Evolutionary conservation across 2,113 vertebrate species (phyloP).

Genomic region (Plecturocebus donacophilus): DNA sequence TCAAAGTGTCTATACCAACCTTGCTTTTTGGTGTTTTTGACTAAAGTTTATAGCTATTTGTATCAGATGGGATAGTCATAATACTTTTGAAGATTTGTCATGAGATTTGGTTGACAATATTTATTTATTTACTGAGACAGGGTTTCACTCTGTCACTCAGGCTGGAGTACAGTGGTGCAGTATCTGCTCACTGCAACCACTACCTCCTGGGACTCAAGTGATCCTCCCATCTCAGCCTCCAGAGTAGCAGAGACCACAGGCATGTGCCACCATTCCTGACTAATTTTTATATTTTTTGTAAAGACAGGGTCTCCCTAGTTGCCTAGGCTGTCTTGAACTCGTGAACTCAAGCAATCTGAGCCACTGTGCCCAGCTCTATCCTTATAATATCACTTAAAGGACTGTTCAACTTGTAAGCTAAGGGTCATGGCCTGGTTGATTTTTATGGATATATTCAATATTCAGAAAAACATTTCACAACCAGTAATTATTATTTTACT

Average conservation of each 20-base stretch:
- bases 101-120: slow-evolving; percentile 12
- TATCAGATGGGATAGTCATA: neutral
- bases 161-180: too few species aligned
- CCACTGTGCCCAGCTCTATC: too few species aligned
- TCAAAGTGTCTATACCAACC: neutral
- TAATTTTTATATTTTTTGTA: too few species aligned
- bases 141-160: too few species aligned
- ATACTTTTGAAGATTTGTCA: slow-evolving; percentile 30
- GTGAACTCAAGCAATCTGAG: too few species aligned
- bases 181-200: too few species aligned
- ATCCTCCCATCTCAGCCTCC: too few species aligned
- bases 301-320: too few species aligned
- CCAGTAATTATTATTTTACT: neutral
- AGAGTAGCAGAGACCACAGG: too few species aligned
- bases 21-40: slow-evolving; percentile 32
- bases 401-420: neutral
- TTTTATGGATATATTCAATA: slow-evolving; percentile 10
- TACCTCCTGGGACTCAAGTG: too few species aligned
- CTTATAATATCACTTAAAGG: neutral
- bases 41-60: neutral
- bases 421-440: neutral
- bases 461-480: neutral
- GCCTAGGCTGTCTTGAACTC: neutral
- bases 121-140: too few species aligned
- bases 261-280: too few species aligned